phyloP scores from a whole-genome alignment of 2,113 vertebrate genomes.

The Pelvicachromis taeniatus region DNA sequence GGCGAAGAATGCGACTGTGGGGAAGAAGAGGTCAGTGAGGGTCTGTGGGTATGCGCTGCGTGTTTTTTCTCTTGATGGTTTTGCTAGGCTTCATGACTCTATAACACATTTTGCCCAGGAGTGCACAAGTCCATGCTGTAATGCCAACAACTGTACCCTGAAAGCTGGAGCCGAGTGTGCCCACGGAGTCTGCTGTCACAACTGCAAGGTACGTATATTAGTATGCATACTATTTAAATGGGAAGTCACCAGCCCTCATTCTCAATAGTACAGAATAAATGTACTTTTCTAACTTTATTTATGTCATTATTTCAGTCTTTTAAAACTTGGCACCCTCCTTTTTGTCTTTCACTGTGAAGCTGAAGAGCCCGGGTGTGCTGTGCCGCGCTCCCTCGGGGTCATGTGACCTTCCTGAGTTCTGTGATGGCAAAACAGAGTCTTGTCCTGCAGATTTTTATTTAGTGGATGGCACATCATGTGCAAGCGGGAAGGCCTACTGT shows the following conservation, averaged over 20 bases:
- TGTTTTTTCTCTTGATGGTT: background rate
- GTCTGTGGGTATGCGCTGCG: background rate
- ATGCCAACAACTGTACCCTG: constrained; percentile 89
- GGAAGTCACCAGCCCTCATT: background rate
- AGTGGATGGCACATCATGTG: constrained; percentile 83
- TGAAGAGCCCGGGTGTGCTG: constrained; percentile 80
- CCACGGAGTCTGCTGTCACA: constrained; percentile 89
- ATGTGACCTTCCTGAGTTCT: constrained; percentile 92
- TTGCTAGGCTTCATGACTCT: background rate
- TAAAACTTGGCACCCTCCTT: background rate
- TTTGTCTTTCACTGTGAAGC: constrained; percentile 56
- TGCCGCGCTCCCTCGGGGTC: constrained; percentile 80
- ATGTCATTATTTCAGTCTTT: background rate
- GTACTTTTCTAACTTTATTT: background rate
- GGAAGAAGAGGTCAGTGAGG: constrained; percentile 82
- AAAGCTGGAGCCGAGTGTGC: constrained; percentile 86
- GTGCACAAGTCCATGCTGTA: constrained; percentile 89
- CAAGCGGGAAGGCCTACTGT: constrained; percentile 82
- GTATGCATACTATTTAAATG: background rate
- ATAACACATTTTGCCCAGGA: constrained; percentile 71
- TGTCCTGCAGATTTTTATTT: constrained; percentile 93
- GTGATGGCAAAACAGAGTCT: constrained; percentile 83
- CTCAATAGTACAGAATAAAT: background rate
- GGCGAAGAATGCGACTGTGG: constrained; percentile 98
- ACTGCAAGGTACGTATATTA: constrained; percentile 82